phyloP scores from a whole-genome alignment of 2,797 vertebrate species.

The Benthosema pterotum region DNA sequence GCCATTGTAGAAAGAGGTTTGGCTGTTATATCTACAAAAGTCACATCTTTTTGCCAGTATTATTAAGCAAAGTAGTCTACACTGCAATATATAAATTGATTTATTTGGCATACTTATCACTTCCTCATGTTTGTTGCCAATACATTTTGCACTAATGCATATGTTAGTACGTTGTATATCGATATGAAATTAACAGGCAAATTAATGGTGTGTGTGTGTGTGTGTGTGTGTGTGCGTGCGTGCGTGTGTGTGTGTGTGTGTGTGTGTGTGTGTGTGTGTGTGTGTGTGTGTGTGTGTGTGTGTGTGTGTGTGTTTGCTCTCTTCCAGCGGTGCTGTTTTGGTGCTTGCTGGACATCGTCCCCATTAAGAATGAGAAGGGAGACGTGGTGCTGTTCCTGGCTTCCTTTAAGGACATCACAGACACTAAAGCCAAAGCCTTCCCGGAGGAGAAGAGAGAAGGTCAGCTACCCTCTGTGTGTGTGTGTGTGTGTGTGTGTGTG shows the following conservation, averaged over 20 bases:
- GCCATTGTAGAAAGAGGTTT: too few species aligned
- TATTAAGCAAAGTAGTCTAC: too few species aligned
- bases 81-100: too few species aligned
- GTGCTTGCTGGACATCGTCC: slow-evolving; percentile 97
- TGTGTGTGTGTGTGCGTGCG: too few species aligned
- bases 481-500: slow-evolving; percentile 16
- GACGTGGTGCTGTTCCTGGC: slow-evolving; percentile 97
- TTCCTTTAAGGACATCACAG: slow-evolving; percentile 97
- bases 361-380: slow-evolving; percentile 98
- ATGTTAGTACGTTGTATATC: too few species aligned
- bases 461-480: slow-evolving; percentile 69
- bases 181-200: too few species aligned
- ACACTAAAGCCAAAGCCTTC: slow-evolving; percentile 92
- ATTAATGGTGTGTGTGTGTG: background rate
- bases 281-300: slow-evolving; percentile 20
- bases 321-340: slow-evolving; percentile 90
- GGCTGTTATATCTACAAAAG: too few species aligned
- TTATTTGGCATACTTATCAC: too few species aligned
- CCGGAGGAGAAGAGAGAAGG: slow-evolving; percentile 95
- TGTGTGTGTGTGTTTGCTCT: slow-evolving; percentile 23
- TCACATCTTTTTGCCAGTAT: too few species aligned
- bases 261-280: background rate
- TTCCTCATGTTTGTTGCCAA: too few species aligned
- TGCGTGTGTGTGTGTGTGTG: background rate
- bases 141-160: too few species aligned